A percentile compares a stretch with the other conserved stretches of the same genome.
Evolutionary conservation across 2,113 vertebrate genomes (phyloP).

Genomic region (Leptobrachium ailaonicum): DNA sequence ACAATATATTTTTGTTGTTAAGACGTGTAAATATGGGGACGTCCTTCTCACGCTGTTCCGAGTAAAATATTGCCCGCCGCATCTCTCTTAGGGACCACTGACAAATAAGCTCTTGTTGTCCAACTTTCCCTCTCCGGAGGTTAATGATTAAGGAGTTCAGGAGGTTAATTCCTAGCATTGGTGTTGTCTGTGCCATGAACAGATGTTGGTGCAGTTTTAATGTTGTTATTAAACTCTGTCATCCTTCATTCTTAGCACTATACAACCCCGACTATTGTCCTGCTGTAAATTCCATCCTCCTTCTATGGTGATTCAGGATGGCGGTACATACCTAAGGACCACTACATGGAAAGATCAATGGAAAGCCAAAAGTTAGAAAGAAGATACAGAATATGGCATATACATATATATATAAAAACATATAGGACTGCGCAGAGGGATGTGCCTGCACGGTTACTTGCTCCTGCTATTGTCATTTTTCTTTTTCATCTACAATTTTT

Average conservation of each 20-base stretch:
- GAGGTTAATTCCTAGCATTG: constrained; percentile 89
- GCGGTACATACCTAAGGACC: constrained; percentile 73
- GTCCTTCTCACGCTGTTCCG: constrained; percentile 89
- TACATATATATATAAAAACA: too few relatives aligned
- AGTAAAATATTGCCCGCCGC: constrained; percentile 84
- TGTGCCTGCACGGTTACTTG: too few relatives aligned
- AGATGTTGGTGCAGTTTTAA: constrained; percentile 98
- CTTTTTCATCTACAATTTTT: too few relatives aligned
- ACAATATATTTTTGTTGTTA: constrained; percentile 74
- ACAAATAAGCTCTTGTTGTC: constrained; percentile 95
- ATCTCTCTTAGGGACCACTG: constrained; percentile 73
- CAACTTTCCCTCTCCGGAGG: constrained; percentile 82
- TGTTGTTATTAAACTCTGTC: constrained; percentile 95
- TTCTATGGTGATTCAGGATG: constrained; percentile 81
- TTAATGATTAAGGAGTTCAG: constrained; percentile 94
- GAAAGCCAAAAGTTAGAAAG: too few relatives aligned
- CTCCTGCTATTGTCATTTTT: too few relatives aligned
- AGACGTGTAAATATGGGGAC: constrained; percentile 68
- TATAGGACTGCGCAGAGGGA: too few relatives aligned
- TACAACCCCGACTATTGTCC: constrained; percentile 75
- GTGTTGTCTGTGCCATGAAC: constrained; percentile 89
- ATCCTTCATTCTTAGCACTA: constrained; percentile 83
- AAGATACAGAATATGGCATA: too few relatives aligned
- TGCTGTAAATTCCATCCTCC: constrained; percentile 78
- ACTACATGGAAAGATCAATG: constrained; percentile 41